Percentiles rank a stretch among this genome's conserved stretches.
Conservation (phyloP, 2,888 invertebrate genomes). For the Calameuta pallipes region DNA sequence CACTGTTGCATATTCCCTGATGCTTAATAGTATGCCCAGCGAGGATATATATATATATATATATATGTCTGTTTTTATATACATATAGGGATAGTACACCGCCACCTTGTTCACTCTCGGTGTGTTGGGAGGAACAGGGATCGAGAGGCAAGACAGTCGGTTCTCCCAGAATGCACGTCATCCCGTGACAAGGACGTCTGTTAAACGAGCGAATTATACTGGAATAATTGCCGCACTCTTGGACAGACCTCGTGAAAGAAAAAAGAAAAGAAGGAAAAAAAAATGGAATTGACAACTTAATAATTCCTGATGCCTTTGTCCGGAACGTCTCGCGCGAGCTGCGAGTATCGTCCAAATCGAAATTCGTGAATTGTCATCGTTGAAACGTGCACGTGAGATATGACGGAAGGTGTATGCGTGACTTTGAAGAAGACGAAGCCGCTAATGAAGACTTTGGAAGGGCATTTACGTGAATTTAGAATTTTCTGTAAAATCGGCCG, state of each 20-base stretch:
- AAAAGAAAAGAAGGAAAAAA: constrained; percentile 38
- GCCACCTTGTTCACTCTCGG: constrained; percentile 3
- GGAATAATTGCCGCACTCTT: constrained; percentile 51
- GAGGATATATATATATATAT: neutral
- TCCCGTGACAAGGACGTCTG: constrained; percentile 54
- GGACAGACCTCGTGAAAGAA: constrained; percentile 45
- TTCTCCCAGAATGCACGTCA: constrained; percentile 47
- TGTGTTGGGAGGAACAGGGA: neutral
- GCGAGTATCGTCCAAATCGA: neutral
- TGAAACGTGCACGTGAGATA: neutral
- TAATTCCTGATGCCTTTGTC: neutral
- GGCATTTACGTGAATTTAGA: neutral
- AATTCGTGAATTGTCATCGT: neutral
- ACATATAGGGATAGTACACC: neutral
- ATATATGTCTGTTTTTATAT: neutral
- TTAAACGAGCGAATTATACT: constrained; percentile 56
- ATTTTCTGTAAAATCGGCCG: neutral
- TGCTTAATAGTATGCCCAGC: neutral
- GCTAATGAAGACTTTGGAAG: neutral
- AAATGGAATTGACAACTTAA: constrained; percentile 44
- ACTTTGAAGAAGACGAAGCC: neutral
- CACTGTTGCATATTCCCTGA: neutral
- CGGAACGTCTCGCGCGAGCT: neutral
- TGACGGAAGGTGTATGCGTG: neutral
- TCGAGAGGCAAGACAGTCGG: constrained; percentile 22